Conservation (phyloP, 92 coral and sea anemone genomes). For the Heliopora coerulea region DNA sequence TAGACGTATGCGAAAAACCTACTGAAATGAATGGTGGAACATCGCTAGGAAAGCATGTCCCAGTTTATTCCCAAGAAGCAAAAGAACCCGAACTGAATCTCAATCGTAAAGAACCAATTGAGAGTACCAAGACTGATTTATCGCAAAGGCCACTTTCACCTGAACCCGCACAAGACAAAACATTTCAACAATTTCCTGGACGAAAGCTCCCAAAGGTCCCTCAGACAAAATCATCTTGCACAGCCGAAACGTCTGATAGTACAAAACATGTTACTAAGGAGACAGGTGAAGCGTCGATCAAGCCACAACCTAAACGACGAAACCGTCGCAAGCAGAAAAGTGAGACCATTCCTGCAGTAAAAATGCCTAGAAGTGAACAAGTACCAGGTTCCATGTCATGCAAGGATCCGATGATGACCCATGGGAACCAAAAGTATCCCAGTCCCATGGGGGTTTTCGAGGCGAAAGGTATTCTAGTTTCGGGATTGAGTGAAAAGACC, state of each 20-base stretch:
- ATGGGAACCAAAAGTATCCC: too few relatives aligned
- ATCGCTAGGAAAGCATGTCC: neutral
- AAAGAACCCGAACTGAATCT: neutral
- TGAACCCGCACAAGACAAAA: too few relatives aligned
- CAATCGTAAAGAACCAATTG: neutral
- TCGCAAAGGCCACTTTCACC: neutral
- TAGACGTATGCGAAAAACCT: neutral
- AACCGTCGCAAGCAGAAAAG: neutral
- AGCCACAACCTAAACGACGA: neutral
- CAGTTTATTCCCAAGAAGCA: neutral
- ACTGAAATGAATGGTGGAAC: neutral
- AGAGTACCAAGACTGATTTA: neutral
- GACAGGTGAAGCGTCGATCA: neutral
- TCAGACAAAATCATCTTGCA: too few relatives aligned
- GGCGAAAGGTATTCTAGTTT: conserved; percentile 51
- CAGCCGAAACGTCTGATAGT: too few relatives aligned
- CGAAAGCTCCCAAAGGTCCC: too few relatives aligned
- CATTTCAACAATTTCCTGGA: too few relatives aligned
- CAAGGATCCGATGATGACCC: too few relatives aligned
- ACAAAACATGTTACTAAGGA: neutral
- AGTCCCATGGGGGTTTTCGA: too few relatives aligned
- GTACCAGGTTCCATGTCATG: too few relatives aligned
- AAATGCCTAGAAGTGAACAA: too few relatives aligned
- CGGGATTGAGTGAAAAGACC: conserved; percentile 49
- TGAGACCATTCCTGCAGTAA: too few relatives aligned